phyloP scores from a whole-genome alignment of 2,888 invertebrate species.

The Ypsolopha scabrella region DNA sequence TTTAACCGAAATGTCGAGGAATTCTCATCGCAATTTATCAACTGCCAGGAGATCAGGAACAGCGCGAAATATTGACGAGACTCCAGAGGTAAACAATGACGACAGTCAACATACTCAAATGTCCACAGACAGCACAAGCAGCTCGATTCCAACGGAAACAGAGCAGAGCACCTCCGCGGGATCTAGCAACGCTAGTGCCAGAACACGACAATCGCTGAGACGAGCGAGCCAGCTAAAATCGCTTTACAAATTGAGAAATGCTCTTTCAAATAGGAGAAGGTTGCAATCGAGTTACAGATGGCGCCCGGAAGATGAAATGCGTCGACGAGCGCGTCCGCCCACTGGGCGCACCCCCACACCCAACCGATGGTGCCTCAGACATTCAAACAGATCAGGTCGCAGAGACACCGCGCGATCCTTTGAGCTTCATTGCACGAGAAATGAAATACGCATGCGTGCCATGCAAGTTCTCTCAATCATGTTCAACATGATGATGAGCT shows the following conservation, averaged over 20 bases:
- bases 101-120: neutral
- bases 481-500: conserved; percentile 69
- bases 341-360: neutral
- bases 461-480: conserved; percentile 63
- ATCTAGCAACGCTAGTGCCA: neutral
- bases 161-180: neutral
- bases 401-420: conserved; percentile 41
- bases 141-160: neutral
- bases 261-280: neutral
- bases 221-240: neutral
- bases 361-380: conserved; percentile 33
- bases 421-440: conserved; percentile 53
- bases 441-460: conserved; percentile 61
- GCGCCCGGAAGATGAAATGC: neutral
- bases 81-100: conserved; percentile 17
- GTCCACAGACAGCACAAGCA: conserved; percentile 1
- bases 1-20: conserved; percentile 34
- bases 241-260: neutral
- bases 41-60: conserved; percentile 11
- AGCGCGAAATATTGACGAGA: conserved; percentile 15
- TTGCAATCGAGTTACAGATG: neutral
- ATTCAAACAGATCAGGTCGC: conserved; percentile 30
- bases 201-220: neutral
- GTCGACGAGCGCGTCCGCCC: neutral
- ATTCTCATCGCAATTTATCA: conserved; percentile 20